Conservation (phyloP, 1,140 invertebrate genomes). For the Wiebesia pumilae region DNA sequence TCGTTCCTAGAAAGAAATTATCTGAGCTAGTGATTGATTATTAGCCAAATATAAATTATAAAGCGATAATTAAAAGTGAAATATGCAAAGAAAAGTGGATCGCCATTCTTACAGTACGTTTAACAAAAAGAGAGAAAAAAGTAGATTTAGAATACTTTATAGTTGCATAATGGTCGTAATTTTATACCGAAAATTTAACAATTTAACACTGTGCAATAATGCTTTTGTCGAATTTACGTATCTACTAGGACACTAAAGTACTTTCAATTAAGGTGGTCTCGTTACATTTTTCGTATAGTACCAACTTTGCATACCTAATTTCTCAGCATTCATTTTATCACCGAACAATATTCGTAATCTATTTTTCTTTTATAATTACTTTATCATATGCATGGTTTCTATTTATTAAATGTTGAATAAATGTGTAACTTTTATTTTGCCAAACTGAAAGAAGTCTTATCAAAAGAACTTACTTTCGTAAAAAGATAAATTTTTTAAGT, state of each 20-base stretch:
- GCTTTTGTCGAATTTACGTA: not conserved
- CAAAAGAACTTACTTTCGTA: too few relatives aligned
- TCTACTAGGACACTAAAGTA: not conserved
- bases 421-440: too few relatives aligned
- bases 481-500: too few relatives aligned
- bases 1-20: too few relatives aligned
- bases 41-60: too few relatives aligned
- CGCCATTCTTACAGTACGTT: too few relatives aligned
- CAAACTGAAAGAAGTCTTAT: too few relatives aligned
- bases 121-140: not conserved
- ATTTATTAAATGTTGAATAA: too few relatives aligned
- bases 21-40: too few relatives aligned
- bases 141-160: not conserved
- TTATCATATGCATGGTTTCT: not conserved
- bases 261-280: conserved; percentile 33
- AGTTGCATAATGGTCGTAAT: not conserved
- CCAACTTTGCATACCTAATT: not conserved
- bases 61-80: too few relatives aligned
- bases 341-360: not conserved
- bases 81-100: too few relatives aligned
- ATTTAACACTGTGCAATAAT: conserved; percentile 36
- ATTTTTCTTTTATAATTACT: not conserved
- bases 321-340: not conserved
- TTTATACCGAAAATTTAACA: conserved; percentile 40
- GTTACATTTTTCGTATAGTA: conserved; percentile 5